Conservation (phyloP, 2,888 invertebrate species). For the Limnephilus auricula region DNA sequence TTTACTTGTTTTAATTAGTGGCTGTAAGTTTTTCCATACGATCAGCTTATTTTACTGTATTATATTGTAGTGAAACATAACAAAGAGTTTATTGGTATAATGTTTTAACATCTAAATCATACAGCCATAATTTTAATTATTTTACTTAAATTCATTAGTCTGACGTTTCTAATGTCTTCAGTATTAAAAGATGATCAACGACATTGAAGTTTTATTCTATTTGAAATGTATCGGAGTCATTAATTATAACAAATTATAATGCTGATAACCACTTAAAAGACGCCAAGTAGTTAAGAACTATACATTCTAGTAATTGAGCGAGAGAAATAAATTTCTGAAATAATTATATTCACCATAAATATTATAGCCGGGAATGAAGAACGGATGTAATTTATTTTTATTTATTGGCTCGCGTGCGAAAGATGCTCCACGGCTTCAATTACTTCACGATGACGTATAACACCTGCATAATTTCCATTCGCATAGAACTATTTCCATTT, state of each 20-base stretch:
- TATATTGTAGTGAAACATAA: too few species aligned
- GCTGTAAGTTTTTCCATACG: not conserved
- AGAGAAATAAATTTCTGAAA: slow-evolving; percentile 16
- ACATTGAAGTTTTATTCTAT: not conserved
- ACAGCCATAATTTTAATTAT: too few species aligned
- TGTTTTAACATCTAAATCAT: too few species aligned
- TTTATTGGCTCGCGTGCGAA: slow-evolving; percentile 53
- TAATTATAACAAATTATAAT: not conserved
- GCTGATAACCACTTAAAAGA: not conserved
- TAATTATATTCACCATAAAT: slow-evolving; percentile 13
- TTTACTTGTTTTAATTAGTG: not conserved
- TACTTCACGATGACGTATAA: slow-evolving; percentile 54
- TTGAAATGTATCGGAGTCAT: not conserved
- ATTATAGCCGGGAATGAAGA: not conserved
- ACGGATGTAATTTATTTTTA: slow-evolving; percentile 25
- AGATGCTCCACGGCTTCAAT: slow-evolving; percentile 55
- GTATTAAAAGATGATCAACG: not conserved
- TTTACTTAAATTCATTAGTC: too few species aligned
- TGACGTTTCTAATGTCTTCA: too few species aligned
- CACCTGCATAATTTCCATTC: slow-evolving; percentile 52
- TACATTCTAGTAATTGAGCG: slow-evolving; percentile 19
- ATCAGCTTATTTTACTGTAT: not conserved
- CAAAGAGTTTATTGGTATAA: too few species aligned
- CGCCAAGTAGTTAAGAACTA: slow-evolving; percentile 1
- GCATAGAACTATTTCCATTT: slow-evolving; percentile 59